phyloP scores from a whole-genome alignment of 2,113 vertebrate genomes.

The Lucifuga dentata region DNA sequence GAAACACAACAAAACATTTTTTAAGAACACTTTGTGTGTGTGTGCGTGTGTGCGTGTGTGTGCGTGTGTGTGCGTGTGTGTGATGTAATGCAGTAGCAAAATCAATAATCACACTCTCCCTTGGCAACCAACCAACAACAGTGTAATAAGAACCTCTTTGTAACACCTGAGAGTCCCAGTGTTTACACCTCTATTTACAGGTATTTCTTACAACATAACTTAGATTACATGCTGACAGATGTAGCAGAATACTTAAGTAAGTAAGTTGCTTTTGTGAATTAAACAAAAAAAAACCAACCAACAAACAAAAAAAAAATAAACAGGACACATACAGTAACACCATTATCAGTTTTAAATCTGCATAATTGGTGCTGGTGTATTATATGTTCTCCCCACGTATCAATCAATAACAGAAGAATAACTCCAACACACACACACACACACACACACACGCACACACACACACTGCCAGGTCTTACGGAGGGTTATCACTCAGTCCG shows the following conservation, averaged over 20 bases:
- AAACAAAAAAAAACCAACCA: too few species aligned
- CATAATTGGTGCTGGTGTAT: too few species aligned
- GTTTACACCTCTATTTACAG: conserved; percentile 58
- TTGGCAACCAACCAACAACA: conserved; percentile 61
- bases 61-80: conserved; percentile 10
- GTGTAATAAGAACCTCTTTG: conserved; percentile 52
- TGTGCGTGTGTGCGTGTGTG: background rate
- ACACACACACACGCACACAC: conserved; percentile 29
- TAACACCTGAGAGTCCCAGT: conserved; percentile 64
- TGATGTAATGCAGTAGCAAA: conserved; percentile 49
- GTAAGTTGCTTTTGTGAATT: background rate
- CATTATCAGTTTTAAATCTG: too few species aligned
- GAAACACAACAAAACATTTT: conserved; percentile 38
- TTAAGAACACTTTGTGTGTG: background rate
- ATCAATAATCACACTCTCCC: conserved; percentile 69
- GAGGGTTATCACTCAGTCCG: conserved; percentile 91
- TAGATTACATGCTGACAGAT: conserved; percentile 39
- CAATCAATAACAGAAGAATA: too few species aligned
- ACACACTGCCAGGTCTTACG: conserved; percentile 85
- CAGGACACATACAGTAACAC: too few species aligned
- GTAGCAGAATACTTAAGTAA: conserved; percentile 32
- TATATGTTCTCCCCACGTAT: too few species aligned
- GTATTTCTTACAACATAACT: conserved; percentile 13
- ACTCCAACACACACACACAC: too few species aligned
- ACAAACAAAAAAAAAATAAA: too few species aligned